These are phyloP conservation scores for Camponotus vicinus DNA, from an alignment of 1,140 invertebrate species.

Conservation along the genomic window DNA sequence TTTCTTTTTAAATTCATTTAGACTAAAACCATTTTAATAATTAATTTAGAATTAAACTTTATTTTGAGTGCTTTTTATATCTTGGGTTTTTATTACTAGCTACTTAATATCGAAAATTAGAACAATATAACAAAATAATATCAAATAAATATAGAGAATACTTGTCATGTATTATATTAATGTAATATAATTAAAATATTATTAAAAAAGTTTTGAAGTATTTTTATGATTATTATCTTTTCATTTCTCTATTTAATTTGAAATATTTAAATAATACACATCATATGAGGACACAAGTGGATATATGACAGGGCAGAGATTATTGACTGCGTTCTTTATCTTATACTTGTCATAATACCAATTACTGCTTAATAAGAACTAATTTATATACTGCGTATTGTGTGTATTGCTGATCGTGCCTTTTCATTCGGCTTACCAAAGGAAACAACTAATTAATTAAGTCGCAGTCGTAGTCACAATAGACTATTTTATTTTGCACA, in stretches of 20 bases:
- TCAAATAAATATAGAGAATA: not conserved
- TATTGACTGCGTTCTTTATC: constrained; percentile 30
- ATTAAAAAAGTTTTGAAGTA: not conserved
- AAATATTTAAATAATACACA: constrained; percentile 7
- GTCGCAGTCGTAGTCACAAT: constrained; percentile 32
- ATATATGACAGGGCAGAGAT: constrained; percentile 10
- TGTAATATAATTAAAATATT: not conserved
- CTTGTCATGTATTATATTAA: too few species aligned
- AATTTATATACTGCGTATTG: constrained; percentile 61
- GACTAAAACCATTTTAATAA: too few species aligned
- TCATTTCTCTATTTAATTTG: not conserved
- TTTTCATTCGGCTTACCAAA: constrained; percentile 64
- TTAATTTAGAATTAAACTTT: constrained; percentile 15
- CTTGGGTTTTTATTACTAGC: not conserved
- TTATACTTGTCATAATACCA: constrained; percentile 63
- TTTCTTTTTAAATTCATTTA: not conserved
- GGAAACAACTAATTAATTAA: constrained; percentile 65
- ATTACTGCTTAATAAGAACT: constrained; percentile 74
- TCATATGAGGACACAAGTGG: not conserved
- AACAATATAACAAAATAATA: not conserved
- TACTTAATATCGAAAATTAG: not conserved
- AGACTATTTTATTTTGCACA: not conserved
- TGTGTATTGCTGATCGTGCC: constrained; percentile 52
- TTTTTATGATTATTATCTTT: not conserved
- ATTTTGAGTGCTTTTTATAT: not conserved